Base-by-base conservation (phyloP, 2,888 invertebrate species). In the Eupsilia transversa region DNA sequence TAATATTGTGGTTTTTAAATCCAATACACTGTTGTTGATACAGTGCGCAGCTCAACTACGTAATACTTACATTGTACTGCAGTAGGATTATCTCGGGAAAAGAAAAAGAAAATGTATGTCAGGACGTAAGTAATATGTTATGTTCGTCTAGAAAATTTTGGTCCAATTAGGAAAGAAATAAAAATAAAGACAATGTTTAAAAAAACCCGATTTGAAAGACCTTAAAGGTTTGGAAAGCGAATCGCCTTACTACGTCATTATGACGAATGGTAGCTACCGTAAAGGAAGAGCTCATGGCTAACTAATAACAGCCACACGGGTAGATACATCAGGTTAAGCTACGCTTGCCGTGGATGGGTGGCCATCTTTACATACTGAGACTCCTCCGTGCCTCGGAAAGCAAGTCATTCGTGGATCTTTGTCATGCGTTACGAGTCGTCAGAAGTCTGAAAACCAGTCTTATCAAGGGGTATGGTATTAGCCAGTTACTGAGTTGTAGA, bases 1-100 rank as follows among this genome's bases (percentile, higher is more conserved):
- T 73, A 57, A 56, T 74, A 57, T 77, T 76, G 79, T 60, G 64
- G 81, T 75, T 69, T 74, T 78, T 79, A 84, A 84, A 84, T 77
- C 82, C 77, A 82, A 80, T 76, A 79, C 77, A 77, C 27, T 84
- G 79, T 82, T 67, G 68, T 54, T 65, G 41, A 65, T 65, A 41
- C 57, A 68, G 27, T 60, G 57, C 54, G 35, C 49, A 65, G 61
- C 54, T 57, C 30, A 14, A 23, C 54, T 66, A 46, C 46, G 38
- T 54, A 20, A 14, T 38, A 23, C 43, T 54, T 14, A 57, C 52
- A 72, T 74, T 46, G 41, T 46, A 9, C 17, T 14, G 43, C 33
- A 46, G 57, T 79, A 20, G 43, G n/a, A 66, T 66, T 12, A 66
- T 43, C 30, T 59, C 30, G n/a, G 20, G 10, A 20, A 54, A 68